phyloP scores from a whole-genome alignment of 2,113 vertebrate species.

The Notechis scutatus region DNA sequence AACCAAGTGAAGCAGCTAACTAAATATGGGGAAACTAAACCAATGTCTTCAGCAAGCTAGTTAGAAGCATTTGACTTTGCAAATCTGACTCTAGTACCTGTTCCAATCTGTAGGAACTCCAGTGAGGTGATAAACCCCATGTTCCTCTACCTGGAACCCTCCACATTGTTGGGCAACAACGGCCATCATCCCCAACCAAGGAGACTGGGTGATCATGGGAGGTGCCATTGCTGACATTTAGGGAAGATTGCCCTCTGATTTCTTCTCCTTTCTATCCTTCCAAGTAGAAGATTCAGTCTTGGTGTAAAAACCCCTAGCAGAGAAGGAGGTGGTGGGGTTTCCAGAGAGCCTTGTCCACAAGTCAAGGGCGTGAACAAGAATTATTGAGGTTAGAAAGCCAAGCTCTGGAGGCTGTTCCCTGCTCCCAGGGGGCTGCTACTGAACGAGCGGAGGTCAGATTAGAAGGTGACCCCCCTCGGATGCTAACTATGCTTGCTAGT shows the following conservation, averaged over 20 bases:
- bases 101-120: neutral
- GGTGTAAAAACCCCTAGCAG: neutral
- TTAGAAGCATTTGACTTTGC: neutral
- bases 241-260: neutral
- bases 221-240: neutral
- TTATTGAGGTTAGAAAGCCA: slow-evolving; percentile 50
- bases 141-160: neutral
- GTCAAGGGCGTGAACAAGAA: slow-evolving; percentile 41
- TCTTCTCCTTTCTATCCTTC: neutral
- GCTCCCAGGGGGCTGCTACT: slow-evolving; percentile 6
- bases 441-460: slow-evolving; percentile 52
- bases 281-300: neutral
- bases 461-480: slow-evolving; percentile 32
- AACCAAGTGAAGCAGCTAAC: neutral
- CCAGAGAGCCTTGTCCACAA: neutral
- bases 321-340: neutral
- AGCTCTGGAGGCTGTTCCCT: slow-evolving; percentile 36
- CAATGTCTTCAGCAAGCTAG: neutral
- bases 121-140: neutral
- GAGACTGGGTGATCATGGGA: neutral
- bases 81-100: neutral
- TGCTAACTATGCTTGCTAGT: slow-evolving; percentile 8
- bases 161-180: neutral
- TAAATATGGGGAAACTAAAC: neutral
- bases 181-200: neutral